Percentiles rank a stretch among this genome's conserved stretches.
Conservation (phyloP, 2,888 invertebrate species). For the Ischnura elegans region DNA sequence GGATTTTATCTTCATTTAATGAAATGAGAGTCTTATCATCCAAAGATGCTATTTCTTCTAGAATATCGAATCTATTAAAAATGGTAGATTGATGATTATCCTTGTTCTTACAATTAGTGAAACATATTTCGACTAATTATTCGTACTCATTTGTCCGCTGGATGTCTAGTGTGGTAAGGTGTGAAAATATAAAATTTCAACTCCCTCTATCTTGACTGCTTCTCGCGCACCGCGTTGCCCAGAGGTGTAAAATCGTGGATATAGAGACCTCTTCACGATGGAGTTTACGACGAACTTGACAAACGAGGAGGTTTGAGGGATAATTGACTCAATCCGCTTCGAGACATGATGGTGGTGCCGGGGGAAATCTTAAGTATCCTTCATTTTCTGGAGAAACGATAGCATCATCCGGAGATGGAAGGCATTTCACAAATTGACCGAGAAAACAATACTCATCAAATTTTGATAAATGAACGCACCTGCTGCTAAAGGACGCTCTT, state of each 20-base stretch:
- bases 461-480: neutral
- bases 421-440: neutral
- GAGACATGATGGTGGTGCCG: neutral
- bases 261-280: neutral
- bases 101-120: too few relatives aligned
- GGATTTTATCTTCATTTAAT: too few relatives aligned
- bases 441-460: neutral
- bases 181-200: neutral
- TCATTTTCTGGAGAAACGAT: neutral
- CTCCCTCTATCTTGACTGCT: neutral
- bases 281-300: neutral
- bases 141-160: too few relatives aligned
- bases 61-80: too few relatives aligned
- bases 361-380: neutral
- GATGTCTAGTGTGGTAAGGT: neutral
- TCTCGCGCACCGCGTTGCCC: neutral
- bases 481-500: neutral
- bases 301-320: neutral
- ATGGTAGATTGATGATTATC: too few relatives aligned
- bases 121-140: too few relatives aligned
- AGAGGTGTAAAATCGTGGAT: neutral
- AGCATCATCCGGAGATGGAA: neutral
- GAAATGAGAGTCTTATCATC: too few relatives aligned
- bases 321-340: neutral
- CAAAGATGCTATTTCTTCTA: too few relatives aligned